Percentiles rank a stretch among this genome's conserved stretches.
phyloP scores from a whole-genome alignment of 2,797 vertebrate genomes.

The Clarias laeviceps region DNA sequence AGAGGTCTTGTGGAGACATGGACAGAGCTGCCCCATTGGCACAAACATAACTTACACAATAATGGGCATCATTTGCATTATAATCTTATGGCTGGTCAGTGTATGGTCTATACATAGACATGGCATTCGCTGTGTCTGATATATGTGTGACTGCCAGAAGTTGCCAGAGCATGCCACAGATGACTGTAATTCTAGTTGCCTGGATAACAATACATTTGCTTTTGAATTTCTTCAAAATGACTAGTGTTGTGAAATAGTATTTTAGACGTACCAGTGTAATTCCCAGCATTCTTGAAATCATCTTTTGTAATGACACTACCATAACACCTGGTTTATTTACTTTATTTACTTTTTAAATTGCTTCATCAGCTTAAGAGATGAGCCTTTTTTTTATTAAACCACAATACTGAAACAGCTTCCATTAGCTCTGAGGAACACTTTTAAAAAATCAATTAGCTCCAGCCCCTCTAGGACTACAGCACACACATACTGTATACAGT shows the following conservation, averaged over 20 bases:
- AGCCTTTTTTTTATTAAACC: slow-evolving; percentile 25
- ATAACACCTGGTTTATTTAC: slow-evolving; percentile 2
- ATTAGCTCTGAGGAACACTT: slow-evolving; percentile 47
- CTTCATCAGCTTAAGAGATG: slow-evolving; percentile 20
- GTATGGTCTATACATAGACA: too few relatives aligned
- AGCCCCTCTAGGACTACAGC: slow-evolving; percentile 29
- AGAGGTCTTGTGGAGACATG: too few relatives aligned
- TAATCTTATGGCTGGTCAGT: too few relatives aligned
- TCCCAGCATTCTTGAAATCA: background rate
- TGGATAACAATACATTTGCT: background rate
- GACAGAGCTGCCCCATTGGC: too few relatives aligned
- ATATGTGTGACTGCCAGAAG: too few relatives aligned
- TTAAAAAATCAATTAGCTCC: slow-evolving; percentile 52
- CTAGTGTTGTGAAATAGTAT: background rate
- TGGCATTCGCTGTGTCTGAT: too few relatives aligned
- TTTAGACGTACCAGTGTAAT: background rate
- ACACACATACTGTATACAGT: background rate
- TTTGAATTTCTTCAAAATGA: background rate
- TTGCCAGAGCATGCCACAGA: too few relatives aligned
- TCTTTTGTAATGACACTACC: slow-evolving; percentile 7
- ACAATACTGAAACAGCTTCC: slow-evolving; percentile 14
- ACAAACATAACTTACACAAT: too few relatives aligned
- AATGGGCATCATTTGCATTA: too few relatives aligned
- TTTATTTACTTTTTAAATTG: slow-evolving; percentile 21
- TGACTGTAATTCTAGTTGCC: background rate